Conservation (phyloP, 37 sponge, comb jelly and placozoan species). For the Spongilla lacustris region DNA sequence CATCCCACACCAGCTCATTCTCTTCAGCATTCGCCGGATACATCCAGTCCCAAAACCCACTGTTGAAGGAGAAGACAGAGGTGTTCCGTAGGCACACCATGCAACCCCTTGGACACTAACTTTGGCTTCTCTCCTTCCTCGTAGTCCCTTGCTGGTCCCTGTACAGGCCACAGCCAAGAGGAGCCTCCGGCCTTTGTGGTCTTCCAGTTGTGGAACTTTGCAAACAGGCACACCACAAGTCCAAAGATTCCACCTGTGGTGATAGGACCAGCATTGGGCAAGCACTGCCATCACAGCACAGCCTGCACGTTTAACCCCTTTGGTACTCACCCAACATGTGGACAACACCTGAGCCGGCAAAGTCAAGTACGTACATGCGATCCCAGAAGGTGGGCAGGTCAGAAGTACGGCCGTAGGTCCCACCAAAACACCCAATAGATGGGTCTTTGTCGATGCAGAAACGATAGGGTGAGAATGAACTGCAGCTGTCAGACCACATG, state of each 20-base stretch:
- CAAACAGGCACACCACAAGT: slow-evolving; percentile 73
- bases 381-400: too few species aligned
- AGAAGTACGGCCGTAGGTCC: too few species aligned
- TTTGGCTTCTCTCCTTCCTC: too few species aligned
- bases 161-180: too few species aligned
- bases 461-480: slow-evolving; percentile 78
- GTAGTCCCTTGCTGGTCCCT: too few species aligned
- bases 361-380: slow-evolving; percentile 84
- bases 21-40: slow-evolving; percentile 85
- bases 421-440: too few species aligned
- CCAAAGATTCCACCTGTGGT: slow-evolving; percentile 88
- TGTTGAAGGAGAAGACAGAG: neutral
- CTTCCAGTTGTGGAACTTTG: slow-evolving; percentile 64
- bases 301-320: too few species aligned
- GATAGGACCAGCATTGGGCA: too few species aligned
- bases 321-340: slow-evolving; percentile 88
- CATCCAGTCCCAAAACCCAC: slow-evolving; percentile 82
- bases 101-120: too few species aligned
- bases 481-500: slow-evolving; percentile 68
- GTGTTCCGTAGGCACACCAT: too few species aligned
- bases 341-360: slow-evolving; percentile 93
- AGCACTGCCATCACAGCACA: too few species aligned
- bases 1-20: slow-evolving; percentile 59
- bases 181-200: slow-evolving; percentile 13
- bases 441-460: slow-evolving; percentile 44